Evolutionary conservation across 2,113 vertebrate species (phyloP), one percentile per base, ranked within the genome.

Genomic region (Ceyx margarethae): DNA sequence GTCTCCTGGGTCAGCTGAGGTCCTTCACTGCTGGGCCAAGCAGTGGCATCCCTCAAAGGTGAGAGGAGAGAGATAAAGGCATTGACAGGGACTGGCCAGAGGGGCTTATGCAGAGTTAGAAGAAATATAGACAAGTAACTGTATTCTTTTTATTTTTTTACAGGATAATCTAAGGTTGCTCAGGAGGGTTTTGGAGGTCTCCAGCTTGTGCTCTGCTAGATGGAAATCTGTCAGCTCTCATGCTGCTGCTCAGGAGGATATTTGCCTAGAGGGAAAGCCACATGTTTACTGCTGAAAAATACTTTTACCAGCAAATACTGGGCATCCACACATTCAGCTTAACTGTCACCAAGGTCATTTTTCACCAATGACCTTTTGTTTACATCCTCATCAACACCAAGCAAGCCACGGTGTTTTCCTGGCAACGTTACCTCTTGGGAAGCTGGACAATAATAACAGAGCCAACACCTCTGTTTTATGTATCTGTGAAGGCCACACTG

Each of bases 401-500:
- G 31, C 10, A 68, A 42, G 20, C 15, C 65, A 10, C 35, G 40
- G 33, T 15, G 23, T 51, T 76, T 43, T 61, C 6, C 48, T n/a
- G 35, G 50, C 0, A 1, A 8, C 33, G 28, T 29, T 60, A 20
- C 21, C 15, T 65, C 53, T 57, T n/a, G 21, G 71, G 25, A 35
- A 67, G 18, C 13, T 76, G 58, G 65, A 62, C 25, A n/a, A 10
- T 22, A 37, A 10, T 23, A 65, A 48, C 0, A 0, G 16, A 69
- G 29, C 6, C 43, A 74, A 1, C 11, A 10, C 2, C 6, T 79
- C 45, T 25, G 58, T 35, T 21, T 37, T 31, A 8, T 0, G 0
- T 17, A 8, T 50, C 28, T 53, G 29, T 58, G 35, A 73, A 35
- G 21, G 9, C 29, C 75, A 46, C 4, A 10, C 4, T 31, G 26